Evolutionary conservation across 2,888 invertebrate genomes (phyloP).

Genomic region (Sphaeridia pumilis): DNA sequence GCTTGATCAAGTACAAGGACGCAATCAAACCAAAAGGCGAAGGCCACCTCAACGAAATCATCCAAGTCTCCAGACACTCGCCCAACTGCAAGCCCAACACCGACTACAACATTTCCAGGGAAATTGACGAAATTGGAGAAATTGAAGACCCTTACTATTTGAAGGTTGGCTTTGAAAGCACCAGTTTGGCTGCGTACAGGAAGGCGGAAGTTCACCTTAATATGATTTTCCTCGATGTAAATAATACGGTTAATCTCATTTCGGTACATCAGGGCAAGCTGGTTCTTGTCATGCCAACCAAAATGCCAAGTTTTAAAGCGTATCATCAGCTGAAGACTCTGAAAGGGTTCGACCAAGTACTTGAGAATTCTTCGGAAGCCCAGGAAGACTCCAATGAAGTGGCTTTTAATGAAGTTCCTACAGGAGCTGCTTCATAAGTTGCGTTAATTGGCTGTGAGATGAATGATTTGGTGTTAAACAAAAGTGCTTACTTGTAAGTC

Average conservation of each 20-base stretch:
- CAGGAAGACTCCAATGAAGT: no score
- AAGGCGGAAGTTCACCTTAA: constrained; percentile 27
- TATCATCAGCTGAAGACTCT: not conserved
- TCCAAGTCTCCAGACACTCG: constrained; percentile 21
- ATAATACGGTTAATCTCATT: constrained; percentile 27
- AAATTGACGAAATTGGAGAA: constrained; percentile 10
- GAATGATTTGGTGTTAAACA: no score
- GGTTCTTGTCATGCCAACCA: constrained; percentile 25
- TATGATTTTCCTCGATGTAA: constrained; percentile 29
- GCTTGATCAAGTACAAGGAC: constrained; percentile 21
- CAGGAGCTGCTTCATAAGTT: no score
- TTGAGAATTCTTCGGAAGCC: not conserved
- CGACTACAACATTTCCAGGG: constrained; percentile 11
- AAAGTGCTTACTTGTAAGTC: no score
- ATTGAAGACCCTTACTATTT: constrained; percentile 10
- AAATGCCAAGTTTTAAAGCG: constrained; percentile 4
- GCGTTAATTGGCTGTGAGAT: no score
- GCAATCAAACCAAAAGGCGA: constrained; percentile 21
- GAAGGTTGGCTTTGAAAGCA: constrained; percentile 22
- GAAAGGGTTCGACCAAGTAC: not conserved
- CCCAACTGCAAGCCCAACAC: constrained; percentile 19
- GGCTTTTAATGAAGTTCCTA: no score
- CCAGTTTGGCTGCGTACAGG: constrained; percentile 23
- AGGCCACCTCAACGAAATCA: constrained; percentile 25
- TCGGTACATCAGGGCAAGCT: constrained; percentile 27